Evolutionary conservation across 2,113 vertebrate species (phyloP).

Genomic region (Phasianus colchicus): DNA sequence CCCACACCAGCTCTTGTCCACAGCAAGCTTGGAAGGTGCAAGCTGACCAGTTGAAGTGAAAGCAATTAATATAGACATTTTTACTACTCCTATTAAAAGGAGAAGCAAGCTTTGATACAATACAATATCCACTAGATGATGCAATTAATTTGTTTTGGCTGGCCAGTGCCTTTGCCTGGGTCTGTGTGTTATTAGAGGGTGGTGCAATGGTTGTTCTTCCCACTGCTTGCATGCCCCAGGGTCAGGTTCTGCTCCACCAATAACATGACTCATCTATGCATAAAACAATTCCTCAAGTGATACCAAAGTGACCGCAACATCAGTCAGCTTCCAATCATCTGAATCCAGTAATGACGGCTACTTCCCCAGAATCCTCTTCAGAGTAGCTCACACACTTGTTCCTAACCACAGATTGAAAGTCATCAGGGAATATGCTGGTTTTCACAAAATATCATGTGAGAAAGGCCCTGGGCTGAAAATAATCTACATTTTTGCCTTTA

Average conservation of each 20-base stretch:
- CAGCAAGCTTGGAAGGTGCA: constrained; percentile 1
- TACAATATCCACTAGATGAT: constrained; percentile 68
- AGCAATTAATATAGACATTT: constrained; percentile 53
- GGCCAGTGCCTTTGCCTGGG: constrained; percentile 15
- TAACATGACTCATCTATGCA: constrained; percentile 68
- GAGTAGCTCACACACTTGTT: constrained; percentile 51
- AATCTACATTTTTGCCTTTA: not conserved
- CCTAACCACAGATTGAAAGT: constrained; percentile 31
- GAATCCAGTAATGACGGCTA: constrained; percentile 44
- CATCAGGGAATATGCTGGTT: constrained; percentile 17
- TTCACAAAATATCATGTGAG: constrained; percentile 13
- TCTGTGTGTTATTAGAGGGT: constrained; percentile 72
- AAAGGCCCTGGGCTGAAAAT: not conserved
- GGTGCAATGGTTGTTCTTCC: constrained; percentile 60
- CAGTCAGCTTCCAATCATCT: constrained; percentile 56
- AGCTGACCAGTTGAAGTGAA: constrained; percentile 24
- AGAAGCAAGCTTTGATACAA: constrained; percentile 60
- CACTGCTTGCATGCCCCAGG: constrained; percentile 53
- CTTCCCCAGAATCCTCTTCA: constrained; percentile 43
- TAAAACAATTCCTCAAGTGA: constrained; percentile 59
- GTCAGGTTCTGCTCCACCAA: constrained; percentile 67
- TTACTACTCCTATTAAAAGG: constrained; percentile 54
- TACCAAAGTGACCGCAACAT: constrained; percentile 47
- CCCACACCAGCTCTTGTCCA: not conserved
- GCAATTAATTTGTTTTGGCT: constrained; percentile 75